Percentiles rank a stretch among this genome's conserved stretches.
Evolutionary conservation across 2,888 invertebrate genomes (phyloP).

Genomic region (Nasonia oneida): DNA sequence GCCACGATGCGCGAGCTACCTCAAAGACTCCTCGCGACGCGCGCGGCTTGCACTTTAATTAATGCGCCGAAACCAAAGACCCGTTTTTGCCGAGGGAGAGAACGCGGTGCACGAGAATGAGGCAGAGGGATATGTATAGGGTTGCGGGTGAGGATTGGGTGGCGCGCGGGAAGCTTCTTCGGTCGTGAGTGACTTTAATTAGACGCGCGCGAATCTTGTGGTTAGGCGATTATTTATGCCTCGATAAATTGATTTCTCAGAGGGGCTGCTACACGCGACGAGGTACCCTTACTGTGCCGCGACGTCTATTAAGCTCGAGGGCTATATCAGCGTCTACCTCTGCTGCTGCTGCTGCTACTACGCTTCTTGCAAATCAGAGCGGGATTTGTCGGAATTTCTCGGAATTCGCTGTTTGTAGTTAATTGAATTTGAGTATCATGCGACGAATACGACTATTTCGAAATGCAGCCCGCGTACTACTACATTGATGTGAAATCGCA

Average conservation of each 20-base stretch:
- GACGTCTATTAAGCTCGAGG: neutral
- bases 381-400: neutral
- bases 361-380: neutral
- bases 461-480: neutral
- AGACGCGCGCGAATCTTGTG: conserved; percentile 50
- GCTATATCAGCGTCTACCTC: neutral
- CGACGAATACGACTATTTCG: neutral
- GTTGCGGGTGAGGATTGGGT: neutral
- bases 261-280: neutral
- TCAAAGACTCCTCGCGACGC: conserved; percentile 52
- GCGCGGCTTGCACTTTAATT: conserved; percentile 60
- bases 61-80: conserved; percentile 58
- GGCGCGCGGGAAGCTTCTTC: conserved; percentile 16
- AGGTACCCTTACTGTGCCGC: neutral
- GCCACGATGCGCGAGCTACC: conserved; percentile 43
- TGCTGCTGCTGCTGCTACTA: neutral
- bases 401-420: neutral
- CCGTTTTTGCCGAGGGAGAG: conserved; percentile 44
- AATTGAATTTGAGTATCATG: neutral
- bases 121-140: neutral
- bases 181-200: conserved; percentile 55
- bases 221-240: conserved; percentile 53
- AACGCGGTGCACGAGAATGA: neutral
- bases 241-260: conserved; percentile 44
- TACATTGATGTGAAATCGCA: too few relatives aligned